Percentiles rank a stretch among this genome's conserved stretches.
Conservation (phyloP, 2,888 invertebrate species). For the Scaptomyza reducta region DNA sequence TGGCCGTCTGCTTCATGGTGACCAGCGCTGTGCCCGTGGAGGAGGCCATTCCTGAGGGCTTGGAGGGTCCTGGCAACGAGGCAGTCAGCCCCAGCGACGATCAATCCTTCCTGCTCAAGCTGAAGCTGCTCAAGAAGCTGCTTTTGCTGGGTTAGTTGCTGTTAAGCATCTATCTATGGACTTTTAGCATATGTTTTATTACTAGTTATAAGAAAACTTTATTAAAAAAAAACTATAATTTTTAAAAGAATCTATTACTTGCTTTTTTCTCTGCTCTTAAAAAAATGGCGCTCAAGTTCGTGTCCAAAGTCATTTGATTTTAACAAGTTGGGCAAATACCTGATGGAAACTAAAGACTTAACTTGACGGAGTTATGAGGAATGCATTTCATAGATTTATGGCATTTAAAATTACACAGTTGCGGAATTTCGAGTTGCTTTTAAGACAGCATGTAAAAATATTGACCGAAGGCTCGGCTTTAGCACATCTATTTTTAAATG, state of each 20-base stretch:
- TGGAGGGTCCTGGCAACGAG: constrained; percentile 76
- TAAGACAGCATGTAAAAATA: too few relatives aligned
- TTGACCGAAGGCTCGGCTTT: background rate
- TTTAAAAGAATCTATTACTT: constrained; percentile 15
- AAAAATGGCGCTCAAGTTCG: background rate
- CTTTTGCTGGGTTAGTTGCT: constrained; percentile 72
- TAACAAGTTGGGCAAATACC: background rate
- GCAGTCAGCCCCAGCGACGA: constrained; percentile 74
- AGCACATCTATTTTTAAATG: too few relatives aligned
- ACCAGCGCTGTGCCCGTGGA: constrained; percentile 78
- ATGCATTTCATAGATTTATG: background rate
- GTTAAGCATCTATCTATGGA: constrained; percentile 6
- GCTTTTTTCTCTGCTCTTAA: background rate
- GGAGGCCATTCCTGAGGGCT: constrained; percentile 78
- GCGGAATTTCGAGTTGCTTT: too few relatives aligned
- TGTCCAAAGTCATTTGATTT: constrained; percentile 5
- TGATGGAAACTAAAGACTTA: background rate
- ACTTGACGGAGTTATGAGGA: background rate
- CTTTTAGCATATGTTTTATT: constrained; percentile 45
- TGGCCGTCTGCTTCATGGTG: constrained; percentile 66
- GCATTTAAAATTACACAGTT: background rate
- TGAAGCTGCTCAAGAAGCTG: constrained; percentile 78
- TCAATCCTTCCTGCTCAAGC: constrained; percentile 75
- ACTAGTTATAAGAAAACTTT: constrained; percentile 44
- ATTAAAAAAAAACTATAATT: constrained; percentile 10